These are phyloP conservation scores for Mizuhopecten yessoensis DNA, from an alignment of 1,140 invertebrate genomes.

Conservation along the genomic window DNA sequence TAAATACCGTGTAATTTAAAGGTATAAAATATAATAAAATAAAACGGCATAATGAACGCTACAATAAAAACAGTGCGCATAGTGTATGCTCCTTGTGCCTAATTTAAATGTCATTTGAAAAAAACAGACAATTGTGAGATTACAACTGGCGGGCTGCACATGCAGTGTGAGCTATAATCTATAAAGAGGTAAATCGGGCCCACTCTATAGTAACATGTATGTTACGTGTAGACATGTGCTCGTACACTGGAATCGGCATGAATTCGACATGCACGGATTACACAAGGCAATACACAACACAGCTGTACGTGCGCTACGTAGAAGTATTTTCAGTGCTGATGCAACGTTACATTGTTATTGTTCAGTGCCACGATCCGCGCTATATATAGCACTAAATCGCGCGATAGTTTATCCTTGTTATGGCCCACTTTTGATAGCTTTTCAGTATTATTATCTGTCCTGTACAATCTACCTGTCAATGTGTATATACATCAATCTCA, in stretches of 20 bases:
- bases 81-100: not conserved
- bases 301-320: constrained; percentile 15
- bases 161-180: not conserved
- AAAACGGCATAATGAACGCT: too few relatives aligned
- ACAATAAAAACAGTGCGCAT: too few relatives aligned
- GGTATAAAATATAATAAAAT: too few relatives aligned
- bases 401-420: not conserved
- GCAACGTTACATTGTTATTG: not conserved
- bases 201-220: not conserved
- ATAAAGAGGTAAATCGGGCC: not conserved
- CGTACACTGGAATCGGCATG: not conserved
- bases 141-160: not conserved
- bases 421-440: not conserved
- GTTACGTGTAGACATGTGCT: not conserved
- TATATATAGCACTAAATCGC: not conserved
- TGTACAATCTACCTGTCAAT: not conserved
- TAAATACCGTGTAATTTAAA: too few relatives aligned
- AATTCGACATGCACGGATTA: not conserved
- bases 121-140: not conserved
- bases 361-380: not conserved
- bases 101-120: not conserved
- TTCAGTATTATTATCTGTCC: not conserved
- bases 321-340: constrained; percentile 13
- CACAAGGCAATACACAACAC: constrained; percentile 17
- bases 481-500: not conserved